Evolutionary conservation across 2,888 invertebrate species (phyloP), one percentile per base, ranked within the genome.

Genomic region (Drosophila cracens): DNA sequence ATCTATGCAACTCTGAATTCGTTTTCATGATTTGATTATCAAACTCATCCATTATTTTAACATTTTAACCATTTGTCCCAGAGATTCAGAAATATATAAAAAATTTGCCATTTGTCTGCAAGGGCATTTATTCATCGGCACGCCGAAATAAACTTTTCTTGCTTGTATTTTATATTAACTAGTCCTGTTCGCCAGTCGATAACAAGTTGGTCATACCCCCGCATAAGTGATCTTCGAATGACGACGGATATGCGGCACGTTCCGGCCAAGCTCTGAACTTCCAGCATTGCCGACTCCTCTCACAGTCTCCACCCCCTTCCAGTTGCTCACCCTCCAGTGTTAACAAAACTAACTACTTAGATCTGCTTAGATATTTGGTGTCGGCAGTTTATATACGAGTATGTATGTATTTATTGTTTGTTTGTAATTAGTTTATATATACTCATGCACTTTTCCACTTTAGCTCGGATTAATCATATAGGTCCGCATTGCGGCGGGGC

Each of bases 401-500:
- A 57, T 79, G 57, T 60, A 25, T 38, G 27, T 38, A 34, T 40
- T 46, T 27, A 38, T 38, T 54, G 29, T 52, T 43, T 43, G 52
- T 62, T 40, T 40, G 25, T 46, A 25, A 25, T 25, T 52, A 70
- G 34, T 61, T 25, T 52, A 33, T 40, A 49, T 46, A 49, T 31
- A 13, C 13, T 21, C 13, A 13, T 46, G 13, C 21, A 46, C 21
- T 21, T 21, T 13, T 46, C 29, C 49, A 29, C 48, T 43, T 8
- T 3, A 13, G 13, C 18, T 48, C 29, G 8, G 11, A 13, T 87
- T 91, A 93, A 81, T 93, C 93, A 57, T 91, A 92, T 54, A 93
- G 91, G 84, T 93, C 93, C 58, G 92, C 92, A 79, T 92, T 93
- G 70, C 92, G 89, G 54, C 92, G 90, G 46, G 93, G 93, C 62